Base-by-base conservation (phyloP, 2,797 vertebrate genomes). In the Phataginus tricuspis region DNA sequence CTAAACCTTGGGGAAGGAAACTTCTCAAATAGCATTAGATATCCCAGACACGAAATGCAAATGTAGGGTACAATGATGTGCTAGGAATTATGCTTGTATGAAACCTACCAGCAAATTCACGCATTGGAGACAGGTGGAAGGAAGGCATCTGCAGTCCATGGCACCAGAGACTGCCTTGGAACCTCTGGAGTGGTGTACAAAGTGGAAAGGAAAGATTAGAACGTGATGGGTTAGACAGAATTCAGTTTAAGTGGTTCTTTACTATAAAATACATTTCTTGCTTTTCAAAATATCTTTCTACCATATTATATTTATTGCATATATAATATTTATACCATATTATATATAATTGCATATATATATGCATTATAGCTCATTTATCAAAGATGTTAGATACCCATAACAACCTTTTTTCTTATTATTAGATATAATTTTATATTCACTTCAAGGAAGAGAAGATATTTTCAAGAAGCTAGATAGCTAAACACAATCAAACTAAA, bases 371-470 rank as follows among this genome's bases (percentile, higher is more conserved):
- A 80, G 25, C 39, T 79, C 45, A 82, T 51, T 88, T 92, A 86
- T 83, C 34, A 61, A 91, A 88, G 71, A 69, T 64, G 11, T 69
- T 78, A 80, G 45, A 51, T 63, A 72, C 11, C 14, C 31, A 21
- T 37, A 86, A 37, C 23, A 74, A 59, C 8, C 29, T 39, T 69
- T 69, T 64, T 88, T 49, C 59, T 89, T 72, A 53, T 77, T 95
- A 64, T 42, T 91, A 78, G 12, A 72, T n/a, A 16, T 57, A 85
- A 80, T 42, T 78, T 51, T 89, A 9, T 42, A 55, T 78, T 71
- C 92, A 92, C 91, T 88, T 86, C 27, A 72, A 90, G 34, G 14
- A 91, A 87, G 69, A 84, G n/a, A 78, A 94, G 53, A 71, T 64
- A 90, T 78, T 84, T 93, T 85, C 61, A 84, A 68, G 39, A 37